phyloP scores from a whole-genome alignment of 2,797 vertebrate species.

The Chelonia mydas region DNA sequence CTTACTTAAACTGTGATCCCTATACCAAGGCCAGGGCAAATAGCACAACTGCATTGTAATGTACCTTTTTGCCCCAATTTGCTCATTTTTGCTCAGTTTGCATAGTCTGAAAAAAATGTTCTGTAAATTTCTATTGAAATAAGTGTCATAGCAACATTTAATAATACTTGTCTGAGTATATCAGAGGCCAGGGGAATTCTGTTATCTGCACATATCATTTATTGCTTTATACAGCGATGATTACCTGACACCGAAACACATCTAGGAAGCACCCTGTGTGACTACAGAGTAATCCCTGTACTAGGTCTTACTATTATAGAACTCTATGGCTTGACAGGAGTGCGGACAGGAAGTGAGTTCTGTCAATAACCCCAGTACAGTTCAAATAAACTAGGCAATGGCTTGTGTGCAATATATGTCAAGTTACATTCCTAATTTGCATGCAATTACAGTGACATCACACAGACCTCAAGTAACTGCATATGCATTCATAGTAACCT shows the following conservation, averaged over 20 bases:
- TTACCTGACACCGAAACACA: slow-evolving; percentile 74
- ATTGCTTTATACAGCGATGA: slow-evolving; percentile 69
- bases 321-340: slow-evolving; percentile 25
- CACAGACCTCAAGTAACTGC: background rate
- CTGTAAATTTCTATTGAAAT: slow-evolving; percentile 8
- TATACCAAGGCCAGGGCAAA: slow-evolving; percentile 43
- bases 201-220: slow-evolving; percentile 73
- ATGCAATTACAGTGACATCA: background rate
- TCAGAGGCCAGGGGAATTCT: slow-evolving; percentile 71
- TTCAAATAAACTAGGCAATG: background rate
- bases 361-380: background rate
- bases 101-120: background rate
- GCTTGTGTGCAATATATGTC: background rate
- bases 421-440: background rate
- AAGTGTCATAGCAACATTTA: slow-evolving; percentile 49
- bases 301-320: slow-evolving; percentile 39
- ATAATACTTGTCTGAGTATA: slow-evolving; percentile 53
- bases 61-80: background rate
- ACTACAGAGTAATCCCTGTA: slow-evolving; percentile 7
- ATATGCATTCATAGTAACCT: background rate
- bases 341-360: background rate
- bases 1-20: slow-evolving; percentile 19
- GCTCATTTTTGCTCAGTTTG: background rate
- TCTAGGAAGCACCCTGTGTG: slow-evolving; percentile 54
- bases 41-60: slow-evolving; percentile 10